Base-by-base conservation (phyloP, 2,888 invertebrate species). In the Agrilus mali region DNA sequence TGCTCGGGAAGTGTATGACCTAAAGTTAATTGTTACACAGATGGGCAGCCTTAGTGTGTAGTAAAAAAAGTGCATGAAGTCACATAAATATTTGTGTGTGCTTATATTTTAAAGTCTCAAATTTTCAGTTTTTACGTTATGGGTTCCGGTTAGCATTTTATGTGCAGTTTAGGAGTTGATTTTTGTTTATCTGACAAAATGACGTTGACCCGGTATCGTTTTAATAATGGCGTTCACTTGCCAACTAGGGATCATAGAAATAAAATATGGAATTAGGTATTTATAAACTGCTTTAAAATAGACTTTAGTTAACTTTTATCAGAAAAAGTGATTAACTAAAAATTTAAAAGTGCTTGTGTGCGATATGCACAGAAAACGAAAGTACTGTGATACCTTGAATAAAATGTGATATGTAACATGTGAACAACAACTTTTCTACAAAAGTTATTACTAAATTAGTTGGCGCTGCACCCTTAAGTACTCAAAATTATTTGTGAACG, bases 341-440 rank as follows among this genome's bases (percentile, higher is more conserved):
- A 27, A 27, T 27, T 27, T 27, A 27, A 27, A 27, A 27, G 27
- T 27, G 27, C 27, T 27, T 27, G 38, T 40, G 37, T 20, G 32
- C 15, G 33, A 31, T 35, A 17, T 35, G 31, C 35, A 37, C 37
- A 47, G 47, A 41, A 45, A 46, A 45, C 43, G n/a, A 44, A 39
- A 40, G 47, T 55, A 58, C 58, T 60, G 60, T 60, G 60, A 60
- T 60, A 60, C 52, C 54, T 27, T 27, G 27, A 58, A 57, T 54
- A 57, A 56, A 55, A 58, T 60, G 60, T 60, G 60, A 59, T 60
- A 58, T 56, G 53, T 55, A 51, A 52, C 52, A 48, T 51, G 45
- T 52, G 50, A 52, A 41, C 33, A 40, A 43, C 34, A 36, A 45
- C 45, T 47, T 41, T 42, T 41, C 39, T 41, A 36, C 13, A 36